Evolutionary conservation across 2,113 vertebrate genomes (phyloP).

Genomic region (Raphicerus campestris): DNA sequence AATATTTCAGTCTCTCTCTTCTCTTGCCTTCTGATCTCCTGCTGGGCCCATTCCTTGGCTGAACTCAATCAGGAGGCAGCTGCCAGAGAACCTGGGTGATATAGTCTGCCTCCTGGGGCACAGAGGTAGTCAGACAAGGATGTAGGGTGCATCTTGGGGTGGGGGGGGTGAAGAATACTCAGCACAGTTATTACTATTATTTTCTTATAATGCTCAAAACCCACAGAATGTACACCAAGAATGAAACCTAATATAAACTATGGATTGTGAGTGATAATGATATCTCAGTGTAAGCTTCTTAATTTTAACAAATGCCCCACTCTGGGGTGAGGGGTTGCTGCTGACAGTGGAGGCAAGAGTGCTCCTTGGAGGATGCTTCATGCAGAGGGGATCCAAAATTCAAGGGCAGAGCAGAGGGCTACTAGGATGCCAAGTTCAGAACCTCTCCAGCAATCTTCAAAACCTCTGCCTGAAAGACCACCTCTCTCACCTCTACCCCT

Average conservation of each 20-base stretch:
- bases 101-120: neutral
- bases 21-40: neutral
- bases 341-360: neutral
- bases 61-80: neutral
- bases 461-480: neutral
- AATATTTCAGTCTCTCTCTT: neutral
- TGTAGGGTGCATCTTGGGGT: neutral
- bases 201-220: neutral
- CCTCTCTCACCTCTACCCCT: neutral
- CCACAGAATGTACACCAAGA: neutral
- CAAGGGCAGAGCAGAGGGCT: neutral
- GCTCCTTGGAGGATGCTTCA: too few species aligned
- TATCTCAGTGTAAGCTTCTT: neutral
- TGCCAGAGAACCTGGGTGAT: neutral
- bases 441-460: neutral
- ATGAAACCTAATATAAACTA: neutral
- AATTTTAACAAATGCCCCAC: neutral
- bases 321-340: neutral
- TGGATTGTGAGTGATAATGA: neutral
- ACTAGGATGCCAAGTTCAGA: neutral
- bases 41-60: neutral
- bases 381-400: neutral
- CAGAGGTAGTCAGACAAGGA: neutral
- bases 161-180: neutral
- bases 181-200: neutral